Conservation (phyloP, 2,888 invertebrate genomes). For the Agrochola lychnidis region DNA sequence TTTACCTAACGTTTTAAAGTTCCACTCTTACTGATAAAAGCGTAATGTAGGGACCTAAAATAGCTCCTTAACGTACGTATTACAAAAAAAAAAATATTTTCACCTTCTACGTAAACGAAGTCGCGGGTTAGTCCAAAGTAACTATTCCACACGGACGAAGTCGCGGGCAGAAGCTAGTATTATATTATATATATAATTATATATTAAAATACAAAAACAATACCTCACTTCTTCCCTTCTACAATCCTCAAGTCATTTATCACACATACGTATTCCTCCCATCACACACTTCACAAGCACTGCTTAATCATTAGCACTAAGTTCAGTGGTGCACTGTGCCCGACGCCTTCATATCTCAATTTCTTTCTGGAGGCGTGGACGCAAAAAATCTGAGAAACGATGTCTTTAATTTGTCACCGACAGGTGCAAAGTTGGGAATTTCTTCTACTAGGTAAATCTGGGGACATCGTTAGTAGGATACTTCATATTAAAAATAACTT, state of each 20-base stretch:
- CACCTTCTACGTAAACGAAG: no score
- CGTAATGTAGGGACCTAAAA: no score
- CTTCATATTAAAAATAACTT: neutral
- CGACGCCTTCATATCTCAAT: neutral
- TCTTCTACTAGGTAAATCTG: neutral
- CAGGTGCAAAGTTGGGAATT: constrained; percentile 13
- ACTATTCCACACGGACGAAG: no score
- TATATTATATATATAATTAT: no score
- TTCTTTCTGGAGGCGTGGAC: constrained; percentile 12
- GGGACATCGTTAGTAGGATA: neutral
- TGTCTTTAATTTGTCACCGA: constrained; percentile 41
- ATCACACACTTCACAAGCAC: neutral
- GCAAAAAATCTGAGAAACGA: constrained; percentile 35
- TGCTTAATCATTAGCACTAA: constrained; percentile 21
- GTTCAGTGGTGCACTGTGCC: constrained; percentile 28
- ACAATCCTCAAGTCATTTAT: neutral
- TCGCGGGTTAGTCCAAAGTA: no score
- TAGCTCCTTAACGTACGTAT: no score
- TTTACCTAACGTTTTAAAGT: no score
- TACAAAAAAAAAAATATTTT: no score
- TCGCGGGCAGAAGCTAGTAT: no score
- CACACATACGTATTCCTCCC: neutral
- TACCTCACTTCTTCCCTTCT: neutral
- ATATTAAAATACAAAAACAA: neutral
- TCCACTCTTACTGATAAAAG: no score